Base-by-base conservation (phyloP, 2,888 invertebrate genomes). In the Notocelia uddmanniana region DNA sequence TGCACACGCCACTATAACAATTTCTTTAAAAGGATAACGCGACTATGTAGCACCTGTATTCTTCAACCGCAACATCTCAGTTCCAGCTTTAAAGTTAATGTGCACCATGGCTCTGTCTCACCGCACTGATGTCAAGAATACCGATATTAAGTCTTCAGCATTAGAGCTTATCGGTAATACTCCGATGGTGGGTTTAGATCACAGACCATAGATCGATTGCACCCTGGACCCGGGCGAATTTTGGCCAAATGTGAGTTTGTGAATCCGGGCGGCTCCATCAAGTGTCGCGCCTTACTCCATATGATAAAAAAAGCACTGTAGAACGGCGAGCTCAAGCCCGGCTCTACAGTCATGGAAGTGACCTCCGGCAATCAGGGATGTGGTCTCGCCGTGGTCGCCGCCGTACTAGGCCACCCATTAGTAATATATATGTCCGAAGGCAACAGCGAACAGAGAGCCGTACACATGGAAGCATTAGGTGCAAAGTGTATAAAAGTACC, bases 321-420 rank as follows among this genome's bases (percentile, higher is more conserved):
- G 31, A 81, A 79, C 18, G 92, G 93, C 13, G 82, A 83, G 3
- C 73, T 93, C 55, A 83, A 86, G 66, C 91, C 91, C 5, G 91
- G 90, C 3, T 82, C 74, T 9, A 87, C 87, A 0, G 89, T 93
- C 1, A 76, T 92, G 3, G 93, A 93, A 77, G 87, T 92, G 6
- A 92, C 93, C 1, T 93, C 93, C 1, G 93, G 93, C 0, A 93
- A 93, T 76, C 93, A 93, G 76, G 93, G 93, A 52, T 91, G 91
- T 70, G 93, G 93, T 10, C 85, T 93, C 3, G 93, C 93, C 5
- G 89, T 92, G 0, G 93, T 93, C 9, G 93, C 93, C 68, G 90
- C 93, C 0, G 91, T 93, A 10, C 75, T 91, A 10, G 85, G 86
- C 1, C 91, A 93, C 76, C 93, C 92, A 1, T 83, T 92, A 1